These are phyloP conservation scores for Cheilosia vernalis DNA, from an alignment of 2,888 invertebrate genomes.

Conservation along the genomic window DNA sequence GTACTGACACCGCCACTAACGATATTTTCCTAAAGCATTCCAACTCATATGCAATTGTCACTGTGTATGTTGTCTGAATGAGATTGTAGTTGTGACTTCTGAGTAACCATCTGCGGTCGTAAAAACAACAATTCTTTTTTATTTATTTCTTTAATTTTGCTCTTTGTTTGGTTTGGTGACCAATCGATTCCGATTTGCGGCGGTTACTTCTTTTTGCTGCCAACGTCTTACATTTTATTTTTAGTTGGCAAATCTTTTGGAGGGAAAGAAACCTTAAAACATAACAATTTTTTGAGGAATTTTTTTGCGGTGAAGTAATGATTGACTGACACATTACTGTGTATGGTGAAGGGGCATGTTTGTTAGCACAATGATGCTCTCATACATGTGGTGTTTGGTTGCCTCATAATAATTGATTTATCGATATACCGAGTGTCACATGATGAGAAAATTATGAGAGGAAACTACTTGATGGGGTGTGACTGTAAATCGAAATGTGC, in stretches of 20 bases:
- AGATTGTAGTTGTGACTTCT: conserved; percentile 16
- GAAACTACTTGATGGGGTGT: conserved; percentile 3
- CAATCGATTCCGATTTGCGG: conserved; percentile 32
- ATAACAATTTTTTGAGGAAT: conserved; percentile 1
- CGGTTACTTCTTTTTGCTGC: conserved; percentile 14
- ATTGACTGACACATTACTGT: conserved; percentile 27
- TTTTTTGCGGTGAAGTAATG: conserved; percentile 19
- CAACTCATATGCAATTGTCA: not conserved
- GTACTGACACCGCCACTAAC: conserved; percentile 3
- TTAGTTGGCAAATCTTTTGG: not conserved
- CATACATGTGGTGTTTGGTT: conserved; percentile 6
- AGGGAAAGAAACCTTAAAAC: conserved; percentile 28
- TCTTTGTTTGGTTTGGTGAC: conserved; percentile 29
- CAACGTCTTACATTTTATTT: conserved; percentile 2
- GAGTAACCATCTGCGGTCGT: conserved; percentile 23
- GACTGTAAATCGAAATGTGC: not conserved
- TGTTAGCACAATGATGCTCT: conserved; percentile 9
- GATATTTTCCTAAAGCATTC: conserved; percentile 1
- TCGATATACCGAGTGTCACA: conserved; percentile 9
- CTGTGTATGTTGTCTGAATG: conserved; percentile 10
- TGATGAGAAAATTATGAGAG: conserved; percentile 17
- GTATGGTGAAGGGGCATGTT: not conserved
- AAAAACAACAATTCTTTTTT: not conserved
- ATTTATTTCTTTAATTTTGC: not conserved
- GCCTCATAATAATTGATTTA: not conserved